Evolutionary conservation across 2,113 vertebrate genomes (phyloP).

Genomic region (Chitala chitala): DNA sequence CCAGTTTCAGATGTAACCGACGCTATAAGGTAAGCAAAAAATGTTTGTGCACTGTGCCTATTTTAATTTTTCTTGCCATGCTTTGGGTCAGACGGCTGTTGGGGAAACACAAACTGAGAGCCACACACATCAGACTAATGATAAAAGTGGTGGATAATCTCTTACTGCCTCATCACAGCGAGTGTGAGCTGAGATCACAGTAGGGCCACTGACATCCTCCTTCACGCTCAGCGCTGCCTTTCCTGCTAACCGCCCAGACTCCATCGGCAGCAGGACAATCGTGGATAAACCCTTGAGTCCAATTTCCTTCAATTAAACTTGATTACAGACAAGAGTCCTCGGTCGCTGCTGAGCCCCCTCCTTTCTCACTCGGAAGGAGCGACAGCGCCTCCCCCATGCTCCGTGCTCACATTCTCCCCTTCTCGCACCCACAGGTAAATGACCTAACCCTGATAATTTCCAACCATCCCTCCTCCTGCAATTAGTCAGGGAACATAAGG

Average conservation of each 20-base stretch:
- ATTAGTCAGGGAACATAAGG: background rate
- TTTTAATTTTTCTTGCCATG: no score
- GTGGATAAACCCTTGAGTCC: background rate
- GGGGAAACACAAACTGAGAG: no score
- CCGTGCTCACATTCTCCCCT: background rate
- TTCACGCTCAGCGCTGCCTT: background rate
- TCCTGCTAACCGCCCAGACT: background rate
- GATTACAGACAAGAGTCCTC: conserved; percentile 31
- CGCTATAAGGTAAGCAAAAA: no score
- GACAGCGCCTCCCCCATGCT: background rate
- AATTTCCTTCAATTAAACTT: conserved; percentile 31
- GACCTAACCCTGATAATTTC: background rate
- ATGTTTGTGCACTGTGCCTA: no score
- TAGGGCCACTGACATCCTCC: background rate
- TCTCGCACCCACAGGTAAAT: background rate
- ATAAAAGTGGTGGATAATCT: background rate
- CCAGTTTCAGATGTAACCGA: no score
- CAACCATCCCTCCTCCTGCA: background rate
- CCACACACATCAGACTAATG: background rate
- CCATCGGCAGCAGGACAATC: background rate
- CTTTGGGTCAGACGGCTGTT: no score
- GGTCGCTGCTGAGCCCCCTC: conserved; percentile 19
- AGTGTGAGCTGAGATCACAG: background rate
- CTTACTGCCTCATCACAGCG: background rate
- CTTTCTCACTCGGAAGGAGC: background rate